Base-by-base conservation (phyloP, 2,888 invertebrate genomes). In the Scaptomyza caliginosa region DNA sequence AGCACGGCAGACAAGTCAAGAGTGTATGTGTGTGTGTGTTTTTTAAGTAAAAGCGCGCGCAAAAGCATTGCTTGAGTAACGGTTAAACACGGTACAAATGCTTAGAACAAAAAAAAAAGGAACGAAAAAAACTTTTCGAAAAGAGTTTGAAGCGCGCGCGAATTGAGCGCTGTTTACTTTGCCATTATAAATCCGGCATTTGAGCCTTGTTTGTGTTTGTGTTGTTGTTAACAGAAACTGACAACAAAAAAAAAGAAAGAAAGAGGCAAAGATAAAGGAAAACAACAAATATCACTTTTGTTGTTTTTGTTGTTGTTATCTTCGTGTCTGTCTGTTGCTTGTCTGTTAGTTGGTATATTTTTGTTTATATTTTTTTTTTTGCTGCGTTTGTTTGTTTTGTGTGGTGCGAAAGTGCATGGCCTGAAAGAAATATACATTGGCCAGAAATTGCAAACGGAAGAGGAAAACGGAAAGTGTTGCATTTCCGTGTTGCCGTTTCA, bases 391-490 rank as follows among this genome's bases (percentile, higher is more conserved):
- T 69, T 60, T 54, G 55, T 66, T 78, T 34, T 52, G 17, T 19
- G 45, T 62, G 49, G 67, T 65, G 67, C 58, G 71, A 84, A 79
- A 26, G 72, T 73, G 74, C 65, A 73, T 71, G 56, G 57, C 51
- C 56, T 24, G 55, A 1, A 30, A 38, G 40, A 58, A 74, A 70
- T 2, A 2, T 3, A 32, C 17, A 56, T 23, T 51, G 54, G 63
- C 42, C 52, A 70, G 59, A 70, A 63, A 55, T 32, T 34, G 55
- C 57, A 62, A 75, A 64, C 67, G 69, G 78, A 79, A 68, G 46
- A 52, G 59, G 71, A 69, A 83, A 73, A 70, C 66, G 83, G 73
- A 79, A 83, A 84, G 86, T 82, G 82, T 82, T 82, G 82, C 84
- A 83, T 70, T 80, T 82, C 79, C 83, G 76, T 79, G 58, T 67